Evolutionary conservation across 2,113 vertebrate genomes (phyloP).

Genomic region (Thymallus thymallus): DNA sequence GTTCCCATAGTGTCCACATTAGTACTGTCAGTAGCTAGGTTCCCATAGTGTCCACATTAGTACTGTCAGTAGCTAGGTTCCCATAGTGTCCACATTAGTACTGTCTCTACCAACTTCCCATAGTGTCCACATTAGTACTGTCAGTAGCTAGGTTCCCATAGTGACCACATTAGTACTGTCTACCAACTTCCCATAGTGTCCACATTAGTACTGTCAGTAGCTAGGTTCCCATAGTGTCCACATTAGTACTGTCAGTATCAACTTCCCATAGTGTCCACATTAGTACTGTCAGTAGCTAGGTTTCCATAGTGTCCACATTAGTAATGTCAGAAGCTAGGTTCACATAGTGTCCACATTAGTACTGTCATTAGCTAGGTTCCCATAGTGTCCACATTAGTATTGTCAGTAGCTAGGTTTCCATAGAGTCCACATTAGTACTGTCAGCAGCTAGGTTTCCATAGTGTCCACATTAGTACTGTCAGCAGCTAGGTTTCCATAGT

Average conservation of each 20-base stretch:
- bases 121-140: conserved; percentile 2
- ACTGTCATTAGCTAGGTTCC: conserved; percentile 27
- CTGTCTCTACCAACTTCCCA: not conserved
- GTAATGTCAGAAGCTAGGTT: conserved; percentile 32
- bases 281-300: conserved; percentile 35
- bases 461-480: conserved; percentile 6
- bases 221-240: no score
- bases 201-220: conserved; percentile 18
- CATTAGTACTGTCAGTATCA: no score
- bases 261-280: not conserved
- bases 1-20: not conserved
- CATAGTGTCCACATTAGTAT: conserved; percentile 2
- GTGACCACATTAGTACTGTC: no score
- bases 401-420: conserved; percentile 27
- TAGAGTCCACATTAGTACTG: conserved; percentile 2
- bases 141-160: conserved; percentile 42
- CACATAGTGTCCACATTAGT: not conserved
- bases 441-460: conserved; percentile 27
- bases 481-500: conserved; percentile 25
- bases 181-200: not conserved
- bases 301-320: not conserved
- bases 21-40: conserved; percentile 33
- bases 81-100: no score
- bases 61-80: conserved; percentile 37
- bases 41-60: not conserved